Conservation (phyloP, 2,113 vertebrate genomes). For the Hippocampus abdominalis region DNA sequence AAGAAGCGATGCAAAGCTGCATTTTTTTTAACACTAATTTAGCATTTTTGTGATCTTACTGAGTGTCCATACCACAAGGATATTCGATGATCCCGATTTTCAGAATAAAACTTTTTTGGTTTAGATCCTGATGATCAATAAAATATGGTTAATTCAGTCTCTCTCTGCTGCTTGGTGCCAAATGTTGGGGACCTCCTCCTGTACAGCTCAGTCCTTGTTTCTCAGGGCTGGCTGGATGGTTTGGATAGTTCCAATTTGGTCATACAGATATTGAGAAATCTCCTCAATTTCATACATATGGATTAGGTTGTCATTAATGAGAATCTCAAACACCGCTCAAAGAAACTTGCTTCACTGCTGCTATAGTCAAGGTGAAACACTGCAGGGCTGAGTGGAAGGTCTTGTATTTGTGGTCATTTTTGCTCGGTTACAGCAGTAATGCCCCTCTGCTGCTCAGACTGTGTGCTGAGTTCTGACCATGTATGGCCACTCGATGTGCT, state of each 20-base stretch:
- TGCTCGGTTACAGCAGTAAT: neutral
- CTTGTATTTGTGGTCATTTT: neutral
- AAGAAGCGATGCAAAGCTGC: neutral
- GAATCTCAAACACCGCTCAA: neutral
- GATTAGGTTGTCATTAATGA: neutral
- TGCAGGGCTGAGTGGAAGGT: neutral
- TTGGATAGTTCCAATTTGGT: neutral
- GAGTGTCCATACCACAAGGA: neutral
- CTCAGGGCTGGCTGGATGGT: neutral
- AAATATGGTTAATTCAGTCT: neutral
- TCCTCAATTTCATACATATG: neutral
- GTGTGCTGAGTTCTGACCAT: slow-evolving; percentile 29
- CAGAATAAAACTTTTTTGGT: neutral
- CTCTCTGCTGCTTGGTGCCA: neutral
- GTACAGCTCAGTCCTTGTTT: neutral
- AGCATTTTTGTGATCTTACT: neutral
- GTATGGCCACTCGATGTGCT: slow-evolving; percentile 22
- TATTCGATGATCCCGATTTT: neutral
- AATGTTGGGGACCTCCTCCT: neutral
- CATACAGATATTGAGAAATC: neutral
- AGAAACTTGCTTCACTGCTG: neutral
- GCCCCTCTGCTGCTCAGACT: neutral
- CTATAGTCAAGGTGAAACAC: neutral
- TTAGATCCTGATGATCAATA: no score
- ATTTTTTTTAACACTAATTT: neutral